Percentiles rank a stretch among this genome's conserved stretches.
These are phyloP conservation scores for Nyctibius grandis DNA, from an alignment of 2,797 vertebrate genomes.

Conservation along the genomic window DNA sequence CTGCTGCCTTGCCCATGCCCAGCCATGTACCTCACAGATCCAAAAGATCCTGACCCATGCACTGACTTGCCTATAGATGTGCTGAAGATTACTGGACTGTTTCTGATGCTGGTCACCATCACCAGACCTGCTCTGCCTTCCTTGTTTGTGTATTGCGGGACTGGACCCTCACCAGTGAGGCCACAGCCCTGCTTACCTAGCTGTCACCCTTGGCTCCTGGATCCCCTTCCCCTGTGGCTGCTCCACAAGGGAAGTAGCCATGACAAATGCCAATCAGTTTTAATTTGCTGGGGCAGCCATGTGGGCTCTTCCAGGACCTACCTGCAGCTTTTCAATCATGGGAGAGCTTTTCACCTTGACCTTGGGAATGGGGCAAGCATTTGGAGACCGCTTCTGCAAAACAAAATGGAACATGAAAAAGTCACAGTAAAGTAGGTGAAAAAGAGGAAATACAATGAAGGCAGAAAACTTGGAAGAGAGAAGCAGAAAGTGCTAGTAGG, in stretches of 20 bases:
- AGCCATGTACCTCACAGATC: fast-evolving
- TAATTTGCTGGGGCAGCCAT: background rate
- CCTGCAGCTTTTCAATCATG: conserved; percentile 82
- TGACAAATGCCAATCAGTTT: background rate
- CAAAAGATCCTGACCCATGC: background rate
- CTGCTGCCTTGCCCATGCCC: background rate
- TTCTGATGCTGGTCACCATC: background rate
- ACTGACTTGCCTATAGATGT: background rate
- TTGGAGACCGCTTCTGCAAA: conserved; percentile 69
- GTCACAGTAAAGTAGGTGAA: background rate
- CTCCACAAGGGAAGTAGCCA: background rate
- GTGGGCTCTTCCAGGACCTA: conserved; percentile 22
- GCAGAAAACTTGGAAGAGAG: background rate
- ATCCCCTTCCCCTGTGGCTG: background rate
- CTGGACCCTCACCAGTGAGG: background rate
- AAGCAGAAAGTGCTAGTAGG: background rate
- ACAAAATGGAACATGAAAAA: conserved; percentile 7
- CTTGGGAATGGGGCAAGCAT: conserved; percentile 61
- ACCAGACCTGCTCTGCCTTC: background rate
- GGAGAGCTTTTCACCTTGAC: conserved; percentile 81
- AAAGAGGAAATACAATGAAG: background rate
- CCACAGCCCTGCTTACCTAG: background rate
- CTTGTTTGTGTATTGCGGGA: background rate
- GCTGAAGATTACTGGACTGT: background rate
- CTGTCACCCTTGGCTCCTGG: background rate